Percentiles rank a stretch among this genome's conserved stretches.
phyloP scores from a whole-genome alignment of 30 jellyfish, hydroid and myxozoan genomes.

The Chironex yamaguchii region DNA sequence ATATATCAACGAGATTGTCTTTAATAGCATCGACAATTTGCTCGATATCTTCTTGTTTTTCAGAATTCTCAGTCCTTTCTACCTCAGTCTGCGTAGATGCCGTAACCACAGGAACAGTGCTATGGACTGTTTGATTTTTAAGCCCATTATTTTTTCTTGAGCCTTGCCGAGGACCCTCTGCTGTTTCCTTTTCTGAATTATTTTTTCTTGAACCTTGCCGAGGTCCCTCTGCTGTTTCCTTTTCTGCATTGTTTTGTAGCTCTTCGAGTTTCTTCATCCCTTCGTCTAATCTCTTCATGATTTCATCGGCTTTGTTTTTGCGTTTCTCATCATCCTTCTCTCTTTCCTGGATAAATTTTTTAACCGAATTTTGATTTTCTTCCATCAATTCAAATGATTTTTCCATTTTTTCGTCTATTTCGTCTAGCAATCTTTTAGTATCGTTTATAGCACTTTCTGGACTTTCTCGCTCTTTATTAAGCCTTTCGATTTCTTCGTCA shows the following conservation, averaged over 20 bases:
- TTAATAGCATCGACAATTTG: conserved; percentile 58
- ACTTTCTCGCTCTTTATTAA: neutral
- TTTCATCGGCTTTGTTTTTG: conserved; percentile 56
- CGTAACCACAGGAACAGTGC: too few species aligned
- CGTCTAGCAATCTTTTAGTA: conserved; percentile 52
- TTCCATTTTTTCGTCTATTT: conserved; percentile 69
- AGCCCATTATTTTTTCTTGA: neutral
- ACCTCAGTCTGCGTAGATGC: neutral
- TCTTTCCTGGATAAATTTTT: conserved; percentile 44
- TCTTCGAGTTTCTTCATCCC: conserved; percentile 54
- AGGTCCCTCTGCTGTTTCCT: neutral
- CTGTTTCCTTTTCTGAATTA: neutral
- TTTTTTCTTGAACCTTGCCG: neutral
- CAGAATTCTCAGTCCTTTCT: too few species aligned
- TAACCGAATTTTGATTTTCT: conserved; percentile 54
- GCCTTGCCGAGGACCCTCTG: neutral
- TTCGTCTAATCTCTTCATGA: conserved; percentile 48
- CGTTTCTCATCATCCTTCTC: conserved; percentile 71
- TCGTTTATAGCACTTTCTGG: conserved; percentile 40
- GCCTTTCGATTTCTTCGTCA: conserved; percentile 25
- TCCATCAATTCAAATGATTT: conserved; percentile 74
- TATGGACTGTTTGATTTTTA: too few species aligned
- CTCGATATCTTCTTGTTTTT: conserved; percentile 26
- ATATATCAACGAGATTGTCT: conserved; percentile 41
- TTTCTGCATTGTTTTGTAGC: neutral